These are phyloP conservation scores for Mixornis gularis DNA, from an alignment of 2,113 vertebrate species.

Conservation along the genomic window DNA sequence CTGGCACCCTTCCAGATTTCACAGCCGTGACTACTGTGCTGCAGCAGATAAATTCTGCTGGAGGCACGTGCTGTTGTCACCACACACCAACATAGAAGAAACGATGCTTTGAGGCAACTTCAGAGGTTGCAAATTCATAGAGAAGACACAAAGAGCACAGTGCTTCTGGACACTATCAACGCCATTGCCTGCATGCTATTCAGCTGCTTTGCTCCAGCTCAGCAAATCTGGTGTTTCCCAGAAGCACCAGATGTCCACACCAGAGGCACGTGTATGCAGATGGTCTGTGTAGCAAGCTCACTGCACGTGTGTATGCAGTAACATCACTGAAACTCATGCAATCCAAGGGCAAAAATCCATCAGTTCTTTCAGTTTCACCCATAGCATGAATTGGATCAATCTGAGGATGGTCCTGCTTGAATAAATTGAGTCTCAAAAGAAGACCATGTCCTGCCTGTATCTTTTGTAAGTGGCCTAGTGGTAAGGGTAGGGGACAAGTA, in stretches of 20 bases:
- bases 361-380: not conserved
- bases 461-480: not conserved
- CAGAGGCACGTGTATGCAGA: not conserved
- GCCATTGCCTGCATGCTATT: not conserved
- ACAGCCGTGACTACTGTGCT: slow-evolving; percentile 22
- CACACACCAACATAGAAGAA: not conserved
- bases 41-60: slow-evolving; percentile 22
- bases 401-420: not conserved
- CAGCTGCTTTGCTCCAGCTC: not conserved
- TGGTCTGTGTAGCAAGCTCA: not conserved
- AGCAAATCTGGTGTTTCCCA: not conserved
- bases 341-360: not conserved
- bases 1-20: slow-evolving; percentile 18
- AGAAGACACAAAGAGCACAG: not conserved
- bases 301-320: not conserved
- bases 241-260: not conserved
- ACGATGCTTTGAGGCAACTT: not conserved
- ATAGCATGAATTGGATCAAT: not conserved
- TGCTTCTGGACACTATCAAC: slow-evolving; percentile 4
- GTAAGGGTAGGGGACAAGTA: not conserved
- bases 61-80: slow-evolving; percentile 20
- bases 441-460: not conserved
- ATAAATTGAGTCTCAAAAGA: not conserved
- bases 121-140: not conserved
- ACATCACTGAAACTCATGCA: not conserved